phyloP scores from a whole-genome alignment of 2,888 invertebrate genomes.

The Acheta domesticus region DNA sequence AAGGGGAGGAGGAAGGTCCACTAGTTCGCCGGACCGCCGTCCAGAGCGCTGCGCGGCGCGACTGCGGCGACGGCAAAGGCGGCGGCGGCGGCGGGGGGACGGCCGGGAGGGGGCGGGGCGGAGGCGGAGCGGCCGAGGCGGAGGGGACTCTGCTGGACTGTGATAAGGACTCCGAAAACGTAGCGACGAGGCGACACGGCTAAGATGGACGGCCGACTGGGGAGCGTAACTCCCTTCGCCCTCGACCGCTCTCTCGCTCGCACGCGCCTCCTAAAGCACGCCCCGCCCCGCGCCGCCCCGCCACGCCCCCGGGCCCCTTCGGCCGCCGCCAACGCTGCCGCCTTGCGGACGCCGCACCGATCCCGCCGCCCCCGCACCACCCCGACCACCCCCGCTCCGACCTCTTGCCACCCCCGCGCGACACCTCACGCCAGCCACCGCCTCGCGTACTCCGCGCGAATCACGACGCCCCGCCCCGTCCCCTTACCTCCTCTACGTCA shows the following conservation, averaged over 20 bases:
- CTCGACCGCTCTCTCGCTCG: constrained; percentile 27
- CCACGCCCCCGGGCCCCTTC: neutral
- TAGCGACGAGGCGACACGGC: constrained; percentile 29
- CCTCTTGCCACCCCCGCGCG: too few species aligned
- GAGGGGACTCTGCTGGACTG: constrained; percentile 18
- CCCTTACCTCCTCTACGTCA: too few species aligned
- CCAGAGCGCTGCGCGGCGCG: neutral
- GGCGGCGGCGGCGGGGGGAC: neutral
- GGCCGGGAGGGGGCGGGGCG: neutral
- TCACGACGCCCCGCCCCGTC: too few species aligned
- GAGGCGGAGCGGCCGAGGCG: constrained; percentile 22
- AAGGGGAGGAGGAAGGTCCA: constrained; percentile 31
- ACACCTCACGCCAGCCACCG: too few species aligned
- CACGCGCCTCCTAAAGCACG: constrained; percentile 24
- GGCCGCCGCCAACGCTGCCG: too few species aligned
- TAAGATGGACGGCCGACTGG: constrained; percentile 37
- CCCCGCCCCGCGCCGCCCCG: neutral
- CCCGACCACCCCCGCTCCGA: too few species aligned
- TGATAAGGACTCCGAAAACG: constrained; percentile 18
- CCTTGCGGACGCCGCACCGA: too few species aligned
- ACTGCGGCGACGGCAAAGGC: neutral
- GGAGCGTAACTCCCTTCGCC: constrained; percentile 31
- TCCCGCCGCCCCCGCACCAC: too few species aligned
- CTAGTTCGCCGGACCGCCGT: constrained; percentile 32
- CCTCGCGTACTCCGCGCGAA: too few species aligned